These are phyloP conservation scores for Bombus pyrosoma DNA, from an alignment of 1,140 invertebrate species.

Conservation along the genomic window DNA sequence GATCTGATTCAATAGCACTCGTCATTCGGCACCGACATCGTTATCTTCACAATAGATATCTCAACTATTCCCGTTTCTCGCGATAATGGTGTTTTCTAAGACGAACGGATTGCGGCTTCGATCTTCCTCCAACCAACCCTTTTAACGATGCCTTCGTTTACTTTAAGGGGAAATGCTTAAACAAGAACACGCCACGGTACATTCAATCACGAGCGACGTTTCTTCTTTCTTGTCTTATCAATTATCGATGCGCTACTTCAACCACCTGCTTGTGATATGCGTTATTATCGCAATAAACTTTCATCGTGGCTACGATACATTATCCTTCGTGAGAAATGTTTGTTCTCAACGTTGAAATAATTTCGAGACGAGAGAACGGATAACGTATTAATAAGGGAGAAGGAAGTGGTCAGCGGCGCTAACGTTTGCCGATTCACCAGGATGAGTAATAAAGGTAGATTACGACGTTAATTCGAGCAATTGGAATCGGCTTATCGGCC, in stretches of 20 bases:
- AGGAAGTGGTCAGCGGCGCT: slow-evolving; percentile 33
- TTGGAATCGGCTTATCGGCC: slow-evolving; percentile 17
- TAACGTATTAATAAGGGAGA: slow-evolving; percentile 57
- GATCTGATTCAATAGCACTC: slow-evolving; percentile 62
- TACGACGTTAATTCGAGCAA: slow-evolving; percentile 52
- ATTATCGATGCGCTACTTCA: slow-evolving; percentile 3
- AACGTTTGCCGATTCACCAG: slow-evolving; percentile 23
- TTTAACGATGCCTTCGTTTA: slow-evolving; percentile 33
- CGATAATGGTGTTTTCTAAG: slow-evolving; percentile 66
- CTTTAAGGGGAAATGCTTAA: slow-evolving; percentile 36
- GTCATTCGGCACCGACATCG: slow-evolving; percentile 60
- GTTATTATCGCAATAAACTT: slow-evolving; percentile 49
- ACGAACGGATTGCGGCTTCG: slow-evolving; percentile 50
- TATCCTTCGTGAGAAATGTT: slow-evolving; percentile 26
- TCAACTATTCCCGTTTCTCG: slow-evolving; percentile 34
- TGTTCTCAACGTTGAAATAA: slow-evolving; percentile 40
- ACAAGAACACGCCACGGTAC: slow-evolving; percentile 24
- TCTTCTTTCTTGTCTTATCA: background rate
- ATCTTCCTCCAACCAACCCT: slow-evolving; percentile 29
- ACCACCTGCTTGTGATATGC: background rate
- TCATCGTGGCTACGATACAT: too few species aligned
- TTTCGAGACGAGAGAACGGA: slow-evolving; percentile 23
- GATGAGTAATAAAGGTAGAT: slow-evolving; percentile 51
- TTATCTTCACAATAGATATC: slow-evolving; percentile 65
- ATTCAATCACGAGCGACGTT: background rate